A percentile compares a stretch with the other conserved stretches of the same genome.
Evolutionary conservation across 2,113 vertebrate genomes (phyloP).

Genomic region (Hyperoodon ampullatus): DNA sequence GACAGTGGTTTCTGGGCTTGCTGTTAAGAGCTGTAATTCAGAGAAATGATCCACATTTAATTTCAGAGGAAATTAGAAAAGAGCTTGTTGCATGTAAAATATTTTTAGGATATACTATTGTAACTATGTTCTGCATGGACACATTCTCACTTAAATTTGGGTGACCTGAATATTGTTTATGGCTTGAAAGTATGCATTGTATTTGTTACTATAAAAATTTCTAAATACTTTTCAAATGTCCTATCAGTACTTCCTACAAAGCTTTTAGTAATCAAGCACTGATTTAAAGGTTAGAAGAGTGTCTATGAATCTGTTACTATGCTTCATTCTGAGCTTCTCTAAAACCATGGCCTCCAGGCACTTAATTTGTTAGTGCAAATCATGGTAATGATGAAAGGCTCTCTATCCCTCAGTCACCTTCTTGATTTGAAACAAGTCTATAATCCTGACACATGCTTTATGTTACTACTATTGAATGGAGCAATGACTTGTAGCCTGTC

Average conservation of each 20-base stretch:
- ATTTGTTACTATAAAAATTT: constrained; percentile 55
- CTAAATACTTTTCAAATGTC: constrained; percentile 67
- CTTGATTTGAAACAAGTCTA: neutral
- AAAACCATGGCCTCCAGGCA: constrained; percentile 54
- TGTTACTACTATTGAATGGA: constrained; percentile 22
- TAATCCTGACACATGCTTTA: constrained; percentile 13
- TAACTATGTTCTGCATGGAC: neutral
- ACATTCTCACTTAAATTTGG: constrained; percentile 46
- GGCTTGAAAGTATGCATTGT: neutral
- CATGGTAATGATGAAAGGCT: constrained; percentile 46
- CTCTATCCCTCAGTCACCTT: neutral
- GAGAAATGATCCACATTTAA: constrained; percentile 63
- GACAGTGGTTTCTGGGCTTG: constrained; percentile 53
- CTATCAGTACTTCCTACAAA: constrained; percentile 59
- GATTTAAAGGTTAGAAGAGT: constrained; percentile 69
- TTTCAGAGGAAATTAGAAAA: constrained; percentile 69
- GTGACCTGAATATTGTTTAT: constrained; percentile 51
- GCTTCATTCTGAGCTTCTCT: neutral
- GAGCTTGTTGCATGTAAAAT: neutral
- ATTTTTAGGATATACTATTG: constrained; percentile 37
- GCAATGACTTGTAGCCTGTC: neutral
- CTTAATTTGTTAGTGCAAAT: constrained; percentile 70
- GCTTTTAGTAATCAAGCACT: constrained; percentile 74
- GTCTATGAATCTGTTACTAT: constrained; percentile 72
- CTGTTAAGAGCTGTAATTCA: constrained; percentile 62